Base-by-base conservation (phyloP, 1,140 invertebrate genomes). In the Eciton burchellii region DNA sequence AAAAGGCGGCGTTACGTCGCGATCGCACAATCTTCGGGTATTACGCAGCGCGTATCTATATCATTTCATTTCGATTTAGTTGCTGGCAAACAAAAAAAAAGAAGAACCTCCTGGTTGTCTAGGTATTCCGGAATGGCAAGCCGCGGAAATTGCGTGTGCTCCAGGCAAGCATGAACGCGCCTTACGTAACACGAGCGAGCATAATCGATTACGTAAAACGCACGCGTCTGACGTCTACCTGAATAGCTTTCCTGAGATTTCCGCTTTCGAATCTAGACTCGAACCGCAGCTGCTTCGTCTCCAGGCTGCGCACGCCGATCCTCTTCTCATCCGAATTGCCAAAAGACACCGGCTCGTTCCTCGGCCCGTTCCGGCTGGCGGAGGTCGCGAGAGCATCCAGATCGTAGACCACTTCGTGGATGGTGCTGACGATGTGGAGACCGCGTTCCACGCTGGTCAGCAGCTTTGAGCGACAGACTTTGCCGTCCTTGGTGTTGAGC, bases 181-280 rank as follows among this genome's bases (percentile, higher is more conserved):
- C 11, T 79, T 70, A 56, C 19, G 49, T 43, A 79, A 76, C 9
- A 35, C 26, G 6, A n/a, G n/a, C 0, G 49, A 43, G 41, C 65
- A 76, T 76, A 76, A 76, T 49, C 59, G 14, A 76, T 76, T 35
- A 41, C 16, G 21, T 47, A 65, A 74, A 57, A 19, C 26, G 62
- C 19, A 11, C 43, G 11, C 65, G 26, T 24, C 29, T 2, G 12
- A 24, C 41, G n/a, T 70, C 12, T 94, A 98, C 97, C 95, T 97
- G 97, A 92, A 98, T 96, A 14, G 95, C 98, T 95, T 97, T 97
- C 57, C 98, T 95, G 29, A 99, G 94, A 94, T 99, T 99, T 43
- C 98, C 98, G 89, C 97, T 96, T 93, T 99, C 98, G 94, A 99
- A 99, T 90, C 97, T 95, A 6, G 97, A 97, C 91, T 98, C 97